Conservation (phyloP, 2,797 vertebrate genomes). For the Sebastes nivosus region DNA sequence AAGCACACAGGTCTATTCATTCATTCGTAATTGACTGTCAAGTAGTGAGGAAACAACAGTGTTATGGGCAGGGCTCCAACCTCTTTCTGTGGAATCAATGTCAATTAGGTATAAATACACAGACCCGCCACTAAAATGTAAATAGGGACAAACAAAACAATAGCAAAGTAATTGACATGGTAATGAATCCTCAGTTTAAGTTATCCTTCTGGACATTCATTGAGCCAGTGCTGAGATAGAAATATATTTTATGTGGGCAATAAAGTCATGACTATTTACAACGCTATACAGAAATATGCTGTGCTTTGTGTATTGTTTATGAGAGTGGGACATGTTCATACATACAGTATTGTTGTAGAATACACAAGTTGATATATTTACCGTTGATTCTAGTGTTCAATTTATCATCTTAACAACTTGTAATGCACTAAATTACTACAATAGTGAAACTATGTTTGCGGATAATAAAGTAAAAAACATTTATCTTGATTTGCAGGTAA, state of each 20-base stretch:
- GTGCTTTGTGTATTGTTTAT: not conserved
- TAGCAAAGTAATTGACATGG: constrained; percentile 32
- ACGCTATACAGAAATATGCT: not conserved
- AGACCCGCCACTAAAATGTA: constrained; percentile 36
- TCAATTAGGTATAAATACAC: constrained; percentile 55
- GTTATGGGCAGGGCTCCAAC: constrained; percentile 41
- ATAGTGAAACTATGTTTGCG: not conserved
- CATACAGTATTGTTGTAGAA: not conserved
- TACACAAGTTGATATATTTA: constrained; percentile 5
- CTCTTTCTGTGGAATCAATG: constrained; percentile 43
- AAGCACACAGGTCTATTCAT: constrained; percentile 54
- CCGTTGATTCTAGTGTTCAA: not conserved
- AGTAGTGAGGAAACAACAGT: constrained; percentile 39
- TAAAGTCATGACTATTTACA: constrained; percentile 30
- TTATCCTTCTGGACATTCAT: constrained; percentile 17
- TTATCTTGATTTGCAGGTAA: not conserved
- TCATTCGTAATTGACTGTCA: constrained; percentile 66
- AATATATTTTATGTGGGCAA: constrained; percentile 30
- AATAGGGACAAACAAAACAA: constrained; percentile 47
- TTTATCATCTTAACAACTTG: not conserved
- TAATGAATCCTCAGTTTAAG: constrained; percentile 51
- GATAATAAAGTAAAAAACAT: not conserved
- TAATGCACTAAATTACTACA: not conserved
- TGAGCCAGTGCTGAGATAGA: not conserved
- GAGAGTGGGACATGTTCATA: not conserved